Evolutionary conservation across 2,113 vertebrate species (phyloP).

Genomic region (Corythornis vintsioides): DNA sequence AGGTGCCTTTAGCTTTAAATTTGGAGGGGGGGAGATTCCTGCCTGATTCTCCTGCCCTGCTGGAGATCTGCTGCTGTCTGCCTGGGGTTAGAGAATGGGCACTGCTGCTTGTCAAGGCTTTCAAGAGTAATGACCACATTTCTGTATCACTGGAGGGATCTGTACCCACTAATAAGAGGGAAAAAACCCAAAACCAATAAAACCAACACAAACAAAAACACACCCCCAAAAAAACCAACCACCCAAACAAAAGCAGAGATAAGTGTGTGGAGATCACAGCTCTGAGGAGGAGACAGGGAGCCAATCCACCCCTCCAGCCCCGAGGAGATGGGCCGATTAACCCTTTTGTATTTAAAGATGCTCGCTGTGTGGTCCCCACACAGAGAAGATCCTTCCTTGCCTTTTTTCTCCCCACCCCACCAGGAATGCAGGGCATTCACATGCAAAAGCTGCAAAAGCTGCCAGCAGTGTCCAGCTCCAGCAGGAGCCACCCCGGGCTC

Average conservation of each 20-base stretch:
- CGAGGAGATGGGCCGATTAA: not conserved
- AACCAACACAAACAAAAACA: too few relatives aligned
- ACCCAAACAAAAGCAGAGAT: not conserved
- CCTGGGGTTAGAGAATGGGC: accelerated
- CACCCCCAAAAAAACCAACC: too few relatives aligned
- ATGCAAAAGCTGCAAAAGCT: constrained; percentile 49
- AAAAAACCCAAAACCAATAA: too few relatives aligned
- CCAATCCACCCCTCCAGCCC: not conserved
- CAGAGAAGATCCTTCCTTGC: constrained; percentile 11
- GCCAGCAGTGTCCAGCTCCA: constrained; percentile 3
- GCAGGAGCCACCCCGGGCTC: not conserved
- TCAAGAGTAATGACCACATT: not conserved
- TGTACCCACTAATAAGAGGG: too few relatives aligned
- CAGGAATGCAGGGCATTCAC: constrained; percentile 73
- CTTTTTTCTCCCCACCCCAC: not conserved
- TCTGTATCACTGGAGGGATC: accelerated
- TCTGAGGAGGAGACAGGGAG: not conserved
- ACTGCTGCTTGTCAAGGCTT: accelerated
- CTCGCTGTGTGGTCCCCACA: constrained; percentile 62
- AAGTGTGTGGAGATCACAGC: not conserved
- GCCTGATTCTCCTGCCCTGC: not conserved
- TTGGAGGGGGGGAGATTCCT: too few relatives aligned
- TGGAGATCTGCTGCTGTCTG: accelerated
- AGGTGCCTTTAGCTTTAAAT: not conserved
- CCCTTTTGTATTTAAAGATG: not conserved